Percentiles rank a stretch among this genome's conserved stretches.
These are phyloP conservation scores for Chloropsis hardwickii DNA, from an alignment of 2,113 vertebrate genomes.

Conservation along the genomic window DNA sequence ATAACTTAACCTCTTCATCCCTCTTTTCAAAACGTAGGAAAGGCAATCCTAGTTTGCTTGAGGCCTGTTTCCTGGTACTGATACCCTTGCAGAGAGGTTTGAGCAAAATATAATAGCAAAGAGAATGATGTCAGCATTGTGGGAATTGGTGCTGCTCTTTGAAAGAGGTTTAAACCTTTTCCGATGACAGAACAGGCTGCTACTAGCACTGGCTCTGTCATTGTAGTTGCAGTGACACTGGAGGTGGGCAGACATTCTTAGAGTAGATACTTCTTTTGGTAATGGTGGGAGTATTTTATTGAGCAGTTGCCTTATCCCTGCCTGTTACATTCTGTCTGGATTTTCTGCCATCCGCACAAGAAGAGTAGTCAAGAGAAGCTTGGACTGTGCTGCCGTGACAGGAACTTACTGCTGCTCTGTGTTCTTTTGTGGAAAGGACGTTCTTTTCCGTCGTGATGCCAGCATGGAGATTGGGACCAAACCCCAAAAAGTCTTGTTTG, in stretches of 20 bases:
- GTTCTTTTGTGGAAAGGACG: background rate
- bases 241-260: background rate
- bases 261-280: background rate
- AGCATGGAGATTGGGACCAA: background rate
- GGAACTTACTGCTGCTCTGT: background rate
- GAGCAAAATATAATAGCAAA: background rate
- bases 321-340: background rate
- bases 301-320: background rate
- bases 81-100: background rate
- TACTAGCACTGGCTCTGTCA: background rate
- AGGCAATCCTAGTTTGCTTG: background rate
- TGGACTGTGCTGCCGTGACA: background rate
- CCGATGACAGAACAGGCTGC: background rate
- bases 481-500: background rate
- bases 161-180: background rate
- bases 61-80: background rate
- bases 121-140: background rate
- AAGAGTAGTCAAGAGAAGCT: background rate
- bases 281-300: background rate
- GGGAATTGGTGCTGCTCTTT: background rate
- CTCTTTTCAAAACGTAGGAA: background rate
- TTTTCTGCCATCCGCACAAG: background rate
- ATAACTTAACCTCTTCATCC: background rate
- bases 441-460: background rate
- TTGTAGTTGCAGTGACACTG: background rate